A percentile compares a stretch with the other conserved stretches of the same genome.
phyloP scores from a whole-genome alignment of 2,888 invertebrate genomes.

The Venustoraphidia nigricollis region DNA sequence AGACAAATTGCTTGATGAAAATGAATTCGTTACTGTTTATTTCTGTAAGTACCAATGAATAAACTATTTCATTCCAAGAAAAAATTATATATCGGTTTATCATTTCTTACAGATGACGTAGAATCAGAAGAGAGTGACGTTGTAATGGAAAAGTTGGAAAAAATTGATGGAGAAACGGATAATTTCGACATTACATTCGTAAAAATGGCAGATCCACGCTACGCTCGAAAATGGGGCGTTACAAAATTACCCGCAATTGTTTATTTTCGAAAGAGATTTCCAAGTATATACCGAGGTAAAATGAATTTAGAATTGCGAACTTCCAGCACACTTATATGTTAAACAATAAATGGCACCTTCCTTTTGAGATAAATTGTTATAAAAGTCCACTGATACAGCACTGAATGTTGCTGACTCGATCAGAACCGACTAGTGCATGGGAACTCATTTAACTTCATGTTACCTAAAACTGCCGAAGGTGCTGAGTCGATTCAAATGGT shows the following conservation, averaged over 20 bases:
- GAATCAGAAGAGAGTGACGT: constrained; percentile 63
- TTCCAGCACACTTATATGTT: not conserved
- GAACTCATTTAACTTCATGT: no score
- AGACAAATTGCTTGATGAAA: constrained; percentile 85
- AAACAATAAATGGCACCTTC: not conserved
- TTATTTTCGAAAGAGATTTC: constrained; percentile 81
- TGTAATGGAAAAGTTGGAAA: constrained; percentile 76
- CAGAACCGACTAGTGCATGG: no score
- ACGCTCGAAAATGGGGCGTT: constrained; percentile 88
- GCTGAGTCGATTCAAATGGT: no score
- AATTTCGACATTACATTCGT: constrained; percentile 89
- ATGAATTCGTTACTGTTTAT: constrained; percentile 87
- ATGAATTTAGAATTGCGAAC: not conserved
- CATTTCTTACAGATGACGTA: constrained; percentile 50
- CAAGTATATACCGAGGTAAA: constrained; percentile 79
- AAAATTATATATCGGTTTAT: constrained; percentile 1
- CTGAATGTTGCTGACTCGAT: no score
- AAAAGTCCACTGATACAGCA: no score
- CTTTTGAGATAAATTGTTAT: not conserved
- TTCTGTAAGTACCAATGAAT: constrained; percentile 61
- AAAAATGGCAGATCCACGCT: constrained; percentile 82
- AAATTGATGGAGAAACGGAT: constrained; percentile 89
- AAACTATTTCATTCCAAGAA: not conserved
- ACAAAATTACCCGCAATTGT: constrained; percentile 82
- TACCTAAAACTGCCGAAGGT: no score